Percentiles rank a stretch among this genome's conserved stretches.
These are phyloP conservation scores for Callospermophilus lateralis DNA, from an alignment of 2,113 vertebrate genomes.

Conservation along the genomic window DNA sequence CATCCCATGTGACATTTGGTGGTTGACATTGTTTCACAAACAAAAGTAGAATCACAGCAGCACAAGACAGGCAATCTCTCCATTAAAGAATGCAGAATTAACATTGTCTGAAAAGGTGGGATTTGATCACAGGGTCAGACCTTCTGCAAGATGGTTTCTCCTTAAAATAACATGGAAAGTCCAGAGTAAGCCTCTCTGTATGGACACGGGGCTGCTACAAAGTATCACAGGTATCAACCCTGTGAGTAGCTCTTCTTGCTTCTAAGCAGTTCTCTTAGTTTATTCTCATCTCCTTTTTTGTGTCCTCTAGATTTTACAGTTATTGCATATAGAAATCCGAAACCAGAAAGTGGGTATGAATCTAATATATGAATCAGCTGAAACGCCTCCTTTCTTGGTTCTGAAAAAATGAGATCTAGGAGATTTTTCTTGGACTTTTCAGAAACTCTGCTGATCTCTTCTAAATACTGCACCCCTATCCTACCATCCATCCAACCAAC, in stretches of 20 bases:
- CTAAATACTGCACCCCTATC: neutral
- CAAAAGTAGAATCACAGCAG: neutral
- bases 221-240: neutral
- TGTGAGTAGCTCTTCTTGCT: neutral
- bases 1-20: neutral
- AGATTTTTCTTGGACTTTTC: neutral
- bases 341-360: neutral
- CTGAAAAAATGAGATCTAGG: neutral
- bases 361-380: neutral
- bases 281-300: neutral
- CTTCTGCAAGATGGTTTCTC: neutral
- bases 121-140: neutral
- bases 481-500: neutral
- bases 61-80: neutral
- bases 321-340: neutral
- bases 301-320: neutral
- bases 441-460: neutral
- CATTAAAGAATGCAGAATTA: neutral
- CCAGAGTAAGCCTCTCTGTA: neutral
- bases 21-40: neutral
- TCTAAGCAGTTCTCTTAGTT: neutral
- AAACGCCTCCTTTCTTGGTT: neutral
- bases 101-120: neutral
- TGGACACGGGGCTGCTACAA: neutral
- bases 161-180: neutral